Evolutionary conservation across 2,888 invertebrate species (phyloP), one percentile per base, ranked within the genome.

Genomic region (Bombylius discolor): DNA sequence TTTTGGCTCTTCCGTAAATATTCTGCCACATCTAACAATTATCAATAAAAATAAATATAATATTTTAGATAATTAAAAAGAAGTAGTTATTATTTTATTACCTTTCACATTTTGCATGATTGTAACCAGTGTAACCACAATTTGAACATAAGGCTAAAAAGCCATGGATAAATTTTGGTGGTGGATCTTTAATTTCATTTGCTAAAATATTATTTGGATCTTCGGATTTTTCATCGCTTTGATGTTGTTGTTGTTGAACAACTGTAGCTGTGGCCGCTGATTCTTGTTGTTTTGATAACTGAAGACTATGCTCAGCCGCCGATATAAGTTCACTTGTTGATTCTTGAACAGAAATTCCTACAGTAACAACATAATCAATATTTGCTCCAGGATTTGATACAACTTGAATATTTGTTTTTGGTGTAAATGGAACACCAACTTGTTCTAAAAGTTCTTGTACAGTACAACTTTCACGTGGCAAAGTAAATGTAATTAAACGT

Each of bases 371-470:
- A 68, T 87, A 88, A 70, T 89, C 87, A 62, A 89, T 85, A 65
- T 85, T 86, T 64, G 83, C 81, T 48, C 81, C 81, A 42, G 84
- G 82, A 66, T 86, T 84, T 67, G 84, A 82, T 62, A 84, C 83
- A 66, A 87, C 83, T 65, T 85, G 84, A 64, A 89, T 86, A 60
- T 81, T 80, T 11, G 87, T 87, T 56, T 82, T 82, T 55, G 79
- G 78, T 52, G 82, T 79, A 66, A 86, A 84, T 51, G 82, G 80
- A 64, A 89, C 85, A 59, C 68, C 70, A 63, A 85, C 85, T 79
- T 89, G 88, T 69, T 88, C 88, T 58, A 89, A 74, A 61, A 89
- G 81, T 75, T 89, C 88, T 70, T 87, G 85, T 54, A 89, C 84
- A 0, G 88, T 88, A 71, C 89, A 89, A 60, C 85, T 85, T 69